phyloP scores from a whole-genome alignment of 2,888 invertebrate genomes.

The Lagria hirta region DNA sequence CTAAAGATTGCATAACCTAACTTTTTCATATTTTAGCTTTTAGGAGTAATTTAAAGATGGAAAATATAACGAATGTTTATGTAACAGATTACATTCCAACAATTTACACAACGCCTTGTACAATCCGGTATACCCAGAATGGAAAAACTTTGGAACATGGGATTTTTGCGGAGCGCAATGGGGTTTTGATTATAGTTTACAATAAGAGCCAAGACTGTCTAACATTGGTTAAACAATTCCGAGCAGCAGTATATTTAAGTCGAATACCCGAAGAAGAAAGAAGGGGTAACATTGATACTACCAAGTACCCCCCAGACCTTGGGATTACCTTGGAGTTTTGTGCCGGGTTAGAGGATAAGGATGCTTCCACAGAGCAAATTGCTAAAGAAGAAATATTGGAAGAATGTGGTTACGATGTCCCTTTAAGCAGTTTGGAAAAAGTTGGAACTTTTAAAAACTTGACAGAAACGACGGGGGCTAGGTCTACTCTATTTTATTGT shows the following conservation, averaged over 20 bases:
- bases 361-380: conserved; percentile 69
- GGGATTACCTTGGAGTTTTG: conserved; percentile 89
- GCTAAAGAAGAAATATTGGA: conserved; percentile 85
- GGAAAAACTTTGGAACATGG: conserved; percentile 75
- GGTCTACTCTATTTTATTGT: conserved; percentile 81
- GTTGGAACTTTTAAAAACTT: conserved; percentile 72
- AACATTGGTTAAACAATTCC: conserved; percentile 85
- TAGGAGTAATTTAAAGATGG: too few relatives aligned
- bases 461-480: conserved; percentile 73
- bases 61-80: conserved; percentile 44
- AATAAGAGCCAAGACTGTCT: conserved; percentile 74
- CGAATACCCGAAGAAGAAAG: conserved; percentile 60
- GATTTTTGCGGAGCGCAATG: conserved; percentile 75
- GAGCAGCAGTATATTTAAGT: conserved; percentile 81
- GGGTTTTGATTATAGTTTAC: conserved; percentile 80
- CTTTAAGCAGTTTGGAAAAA: conserved; percentile 61
- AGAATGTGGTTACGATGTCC: conserved; percentile 89
- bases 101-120: conserved; percentile 69
- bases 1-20: conserved; percentile 6
- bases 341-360: conserved; percentile 89
- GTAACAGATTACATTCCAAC: conserved; percentile 50
- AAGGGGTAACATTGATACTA: conserved; percentile 57
- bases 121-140: conserved; percentile 71
- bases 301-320: conserved; percentile 64
- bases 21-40: background rate